Conservation (phyloP, 2,113 vertebrate genomes). For the Chamaetylas fuelleborni region DNA sequence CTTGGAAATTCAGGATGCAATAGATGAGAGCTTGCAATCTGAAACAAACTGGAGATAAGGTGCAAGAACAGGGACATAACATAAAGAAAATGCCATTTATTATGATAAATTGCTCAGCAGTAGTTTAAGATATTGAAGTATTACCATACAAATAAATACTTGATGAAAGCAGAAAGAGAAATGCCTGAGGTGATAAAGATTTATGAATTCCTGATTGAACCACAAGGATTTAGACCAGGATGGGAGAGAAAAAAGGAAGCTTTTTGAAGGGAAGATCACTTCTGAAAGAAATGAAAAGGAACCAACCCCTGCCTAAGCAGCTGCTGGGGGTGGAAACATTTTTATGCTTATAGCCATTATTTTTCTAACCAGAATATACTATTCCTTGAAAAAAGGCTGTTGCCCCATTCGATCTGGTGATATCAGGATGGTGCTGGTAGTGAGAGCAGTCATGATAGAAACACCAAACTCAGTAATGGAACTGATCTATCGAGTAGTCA, state of each 20-base stretch:
- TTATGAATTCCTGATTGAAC: slow-evolving; percentile 27
- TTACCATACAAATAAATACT: slow-evolving; percentile 48
- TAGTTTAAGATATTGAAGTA: neutral
- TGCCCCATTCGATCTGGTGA: neutral
- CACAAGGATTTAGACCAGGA: neutral
- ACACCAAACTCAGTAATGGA: neutral
- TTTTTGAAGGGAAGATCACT: neutral
- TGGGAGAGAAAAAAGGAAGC: neutral
- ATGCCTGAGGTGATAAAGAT: neutral
- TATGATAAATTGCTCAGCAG: neutral
- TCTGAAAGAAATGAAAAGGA: neutral
- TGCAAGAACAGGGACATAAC: neutral
- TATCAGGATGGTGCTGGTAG: neutral
- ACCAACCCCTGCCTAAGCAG: neutral
- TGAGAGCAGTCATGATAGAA: neutral
- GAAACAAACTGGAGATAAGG: neutral
- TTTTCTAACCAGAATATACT: slow-evolving; percentile 1
- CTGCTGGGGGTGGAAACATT: neutral
- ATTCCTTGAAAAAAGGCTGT: neutral
- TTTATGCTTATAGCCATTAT: neutral
- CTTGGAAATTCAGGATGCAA: neutral
- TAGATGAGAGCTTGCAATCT: neutral
- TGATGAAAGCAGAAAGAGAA: slow-evolving; percentile 27
- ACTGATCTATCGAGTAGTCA: neutral
- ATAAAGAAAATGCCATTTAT: slow-evolving; percentile 3